Evolutionary conservation across 2,888 invertebrate species (phyloP).

Genomic region (Crioceris asparagi): DNA sequence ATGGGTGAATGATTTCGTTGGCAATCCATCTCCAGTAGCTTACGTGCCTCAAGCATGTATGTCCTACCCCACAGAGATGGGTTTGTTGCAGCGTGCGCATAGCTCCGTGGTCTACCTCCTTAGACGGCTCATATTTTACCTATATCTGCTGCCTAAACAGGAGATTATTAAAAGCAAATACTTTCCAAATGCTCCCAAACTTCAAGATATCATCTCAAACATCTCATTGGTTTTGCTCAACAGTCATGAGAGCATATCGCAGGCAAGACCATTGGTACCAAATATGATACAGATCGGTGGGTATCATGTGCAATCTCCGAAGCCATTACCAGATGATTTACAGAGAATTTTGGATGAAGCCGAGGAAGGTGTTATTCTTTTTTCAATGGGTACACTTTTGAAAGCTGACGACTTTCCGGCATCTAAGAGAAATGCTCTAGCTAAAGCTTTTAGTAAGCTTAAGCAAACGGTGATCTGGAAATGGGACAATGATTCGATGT

Average conservation of each 20-base stretch:
- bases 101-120: background rate
- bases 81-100: background rate
- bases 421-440: no score
- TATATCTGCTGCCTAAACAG: background rate
- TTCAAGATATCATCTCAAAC: no score
- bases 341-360: conserved; percentile 21
- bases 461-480: conserved; percentile 39
- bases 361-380: conserved; percentile 39
- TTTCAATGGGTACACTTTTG: no score
- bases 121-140: background rate
- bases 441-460: conserved; percentile 31
- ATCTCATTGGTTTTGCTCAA: conserved; percentile 28
- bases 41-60: conserved; percentile 19
- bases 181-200: background rate
- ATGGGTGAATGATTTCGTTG: conserved; percentile 20
- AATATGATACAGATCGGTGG: conserved; percentile 48
- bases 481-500: conserved; percentile 28
- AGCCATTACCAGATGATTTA: conserved; percentile 22
- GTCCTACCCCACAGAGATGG: conserved; percentile 1
- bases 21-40: conserved; percentile 6
- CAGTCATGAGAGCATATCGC: conserved; percentile 41
- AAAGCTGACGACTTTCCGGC: no score
- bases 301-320: conserved; percentile 33
- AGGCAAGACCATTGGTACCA: conserved; percentile 41
- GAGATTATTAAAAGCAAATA: background rate